Base-by-base conservation (phyloP, 2,113 vertebrate genomes). In the Gracilinanus agilis region DNA sequence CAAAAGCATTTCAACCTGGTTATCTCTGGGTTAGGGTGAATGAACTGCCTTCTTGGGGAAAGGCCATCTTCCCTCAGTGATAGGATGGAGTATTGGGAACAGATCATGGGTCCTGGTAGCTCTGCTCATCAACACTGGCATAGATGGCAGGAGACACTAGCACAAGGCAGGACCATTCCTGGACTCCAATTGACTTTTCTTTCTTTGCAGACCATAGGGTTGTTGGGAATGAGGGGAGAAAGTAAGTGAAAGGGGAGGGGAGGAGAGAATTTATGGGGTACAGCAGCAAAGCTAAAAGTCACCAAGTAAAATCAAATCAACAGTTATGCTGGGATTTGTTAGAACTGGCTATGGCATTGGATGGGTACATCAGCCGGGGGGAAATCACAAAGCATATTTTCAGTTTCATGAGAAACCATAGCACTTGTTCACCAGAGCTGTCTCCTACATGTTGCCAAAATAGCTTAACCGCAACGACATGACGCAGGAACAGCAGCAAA, bases 371-470 rank as follows among this genome's bases (percentile, higher is more conserved):
- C 7, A 83, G 67, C 67, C 67, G 21, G 67, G 67, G 61, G 67
- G 67, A 83, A 40, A 83, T 83, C 67, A 40, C 67, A 83, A 83
- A 83, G n/a, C 67, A 40, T 40, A 40, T 83, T 83, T 83, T 83
- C n/a, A 83, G 67, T 83, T 83, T 40, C n/a, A 2, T 83, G 67
- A 83, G 67, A 40, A 83, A 40, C 67, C n/a, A 83, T 40, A 40
- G 8, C 16, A 83, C 67, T 83, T 83, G 67, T 34, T 83, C 67
- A 83, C 67, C 67, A 83, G 67, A 83, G 7, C 19, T 40, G n/a
- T 83, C 67, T 83, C 67, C n/a, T 40, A 40, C 67, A 83, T 83
- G 67, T 83, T 83, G 67, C 67, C n/a, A 83, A 83, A 83, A 83
- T 83, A 83, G 67, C 67, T 83, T 83, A 83, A 83, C n/a, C 9